Percentiles rank a stretch among this genome's conserved stretches.
Conservation (phyloP, 2,113 vertebrate genomes). For the Ovibos moschatus region DNA sequence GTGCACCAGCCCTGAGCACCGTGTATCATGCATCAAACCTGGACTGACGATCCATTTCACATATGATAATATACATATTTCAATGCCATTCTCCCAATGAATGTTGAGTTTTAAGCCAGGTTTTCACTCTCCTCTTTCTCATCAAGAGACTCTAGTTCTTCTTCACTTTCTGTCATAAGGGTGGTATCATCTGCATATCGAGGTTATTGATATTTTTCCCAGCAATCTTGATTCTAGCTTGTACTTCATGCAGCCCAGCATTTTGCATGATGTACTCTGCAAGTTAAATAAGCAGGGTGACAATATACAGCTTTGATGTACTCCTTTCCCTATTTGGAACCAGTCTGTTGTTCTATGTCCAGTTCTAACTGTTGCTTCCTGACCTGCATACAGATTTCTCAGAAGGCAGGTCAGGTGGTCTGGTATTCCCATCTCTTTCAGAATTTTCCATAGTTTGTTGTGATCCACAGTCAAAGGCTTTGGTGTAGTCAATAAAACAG, state of each 20-base stretch:
- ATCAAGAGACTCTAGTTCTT: neutral
- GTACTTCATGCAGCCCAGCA: neutral
- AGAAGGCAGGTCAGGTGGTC: neutral
- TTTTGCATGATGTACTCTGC: neutral
- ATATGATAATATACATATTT: no score
- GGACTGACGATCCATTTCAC: no score
- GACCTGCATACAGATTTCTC: neutral
- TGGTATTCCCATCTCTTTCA: neutral
- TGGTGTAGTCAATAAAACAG: neutral
- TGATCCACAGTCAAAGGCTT: neutral
- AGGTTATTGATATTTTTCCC: neutral
- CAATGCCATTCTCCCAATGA: neutral
- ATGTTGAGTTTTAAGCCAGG: neutral
- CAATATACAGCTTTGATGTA: neutral
- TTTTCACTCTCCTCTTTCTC: neutral
- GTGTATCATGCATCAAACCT: no score
- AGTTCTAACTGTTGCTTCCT: neutral
- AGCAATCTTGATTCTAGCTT: neutral
- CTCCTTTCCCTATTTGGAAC: neutral
- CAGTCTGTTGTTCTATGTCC: neutral
- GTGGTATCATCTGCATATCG: neutral
- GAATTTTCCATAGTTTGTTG: neutral
- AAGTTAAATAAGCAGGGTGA: neutral
- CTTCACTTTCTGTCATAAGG: neutral
- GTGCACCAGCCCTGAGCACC: no score